These are phyloP conservation scores for Alectura lathami DNA, from an alignment of 2,113 vertebrate genomes.

Conservation along the genomic window DNA sequence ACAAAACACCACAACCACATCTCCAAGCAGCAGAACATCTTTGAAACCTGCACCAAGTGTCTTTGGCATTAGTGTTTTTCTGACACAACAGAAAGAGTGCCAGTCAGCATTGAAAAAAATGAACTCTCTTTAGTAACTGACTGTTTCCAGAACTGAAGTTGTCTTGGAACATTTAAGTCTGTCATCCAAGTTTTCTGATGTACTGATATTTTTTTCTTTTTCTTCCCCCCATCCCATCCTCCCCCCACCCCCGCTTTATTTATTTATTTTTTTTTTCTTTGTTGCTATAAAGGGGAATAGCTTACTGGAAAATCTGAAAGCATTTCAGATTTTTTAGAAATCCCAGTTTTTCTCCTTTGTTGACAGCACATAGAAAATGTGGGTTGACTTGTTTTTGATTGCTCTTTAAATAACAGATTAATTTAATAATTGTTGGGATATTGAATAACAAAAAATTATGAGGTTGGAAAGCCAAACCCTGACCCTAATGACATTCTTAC, in stretches of 20 bases:
- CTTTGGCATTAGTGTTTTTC: background rate
- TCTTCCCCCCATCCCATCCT: too few species aligned
- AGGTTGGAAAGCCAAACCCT: constrained; percentile 72
- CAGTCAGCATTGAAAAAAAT: background rate
- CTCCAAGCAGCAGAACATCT: background rate
- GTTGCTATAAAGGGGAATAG: background rate
- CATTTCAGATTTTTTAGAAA: constrained; percentile 6
- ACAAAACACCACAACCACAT: background rate
- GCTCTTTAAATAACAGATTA: constrained; percentile 81
- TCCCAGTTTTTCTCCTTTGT: constrained; percentile 61
- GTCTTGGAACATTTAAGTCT: background rate
- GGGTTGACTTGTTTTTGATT: constrained; percentile 73
- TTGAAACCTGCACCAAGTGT: background rate
- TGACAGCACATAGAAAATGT: constrained; percentile 76
- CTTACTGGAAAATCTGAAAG: constrained; percentile 66
- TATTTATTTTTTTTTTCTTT: background rate
- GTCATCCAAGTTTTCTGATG: background rate
- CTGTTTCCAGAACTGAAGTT: background rate
- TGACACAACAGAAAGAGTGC: background rate
- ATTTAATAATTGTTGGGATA: constrained; percentile 82
- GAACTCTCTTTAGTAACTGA: background rate
- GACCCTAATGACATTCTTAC: constrained; percentile 83
- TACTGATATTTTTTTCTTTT: background rate
- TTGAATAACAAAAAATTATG: constrained; percentile 79
- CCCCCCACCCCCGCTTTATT: background rate